phyloP scores from a whole-genome alignment of 2,888 invertebrate genomes.

The Apodemia duryi region DNA sequence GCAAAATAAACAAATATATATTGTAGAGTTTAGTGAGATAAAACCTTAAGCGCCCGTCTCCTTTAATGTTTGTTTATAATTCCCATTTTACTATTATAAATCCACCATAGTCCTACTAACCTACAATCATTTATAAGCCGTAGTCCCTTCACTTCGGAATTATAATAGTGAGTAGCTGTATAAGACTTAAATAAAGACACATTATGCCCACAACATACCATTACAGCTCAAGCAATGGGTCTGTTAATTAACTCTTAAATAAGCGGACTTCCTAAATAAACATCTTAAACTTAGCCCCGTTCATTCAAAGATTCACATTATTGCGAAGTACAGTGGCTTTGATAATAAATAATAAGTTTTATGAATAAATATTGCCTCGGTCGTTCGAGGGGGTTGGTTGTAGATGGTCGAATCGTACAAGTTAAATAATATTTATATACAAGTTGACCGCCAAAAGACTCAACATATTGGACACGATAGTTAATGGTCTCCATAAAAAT shows the following conservation, averaged over 20 bases:
- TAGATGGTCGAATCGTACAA: too few species aligned
- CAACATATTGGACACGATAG: too few species aligned
- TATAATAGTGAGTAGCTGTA: slow-evolving; percentile 3
- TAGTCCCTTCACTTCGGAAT: background rate
- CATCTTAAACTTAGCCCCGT: slow-evolving; percentile 6
- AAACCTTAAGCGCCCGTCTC: background rate
- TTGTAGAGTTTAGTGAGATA: background rate
- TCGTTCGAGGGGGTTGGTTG: too few species aligned
- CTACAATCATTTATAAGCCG: slow-evolving; percentile 1
- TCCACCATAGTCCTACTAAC: background rate
- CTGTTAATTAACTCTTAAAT: slow-evolving; percentile 8
- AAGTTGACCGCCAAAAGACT: too few species aligned
- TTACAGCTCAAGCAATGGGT: slow-evolving; percentile 7
- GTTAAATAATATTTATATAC: too few species aligned
- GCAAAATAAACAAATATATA: background rate
- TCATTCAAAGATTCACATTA: slow-evolving; percentile 8
- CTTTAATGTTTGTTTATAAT: slow-evolving; percentile 6
- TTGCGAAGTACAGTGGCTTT: background rate
- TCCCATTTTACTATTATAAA: slow-evolving; percentile 4
- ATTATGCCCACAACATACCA: slow-evolving; percentile 10
- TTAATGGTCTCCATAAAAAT: too few species aligned
- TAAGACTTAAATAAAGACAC: slow-evolving; percentile 5
- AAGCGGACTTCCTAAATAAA: slow-evolving; percentile 13
- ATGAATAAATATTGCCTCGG: too few species aligned
- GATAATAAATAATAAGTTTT: background rate